phyloP scores from a whole-genome alignment of 2,797 vertebrate genomes.

The Mastacembelus armatus region DNA sequence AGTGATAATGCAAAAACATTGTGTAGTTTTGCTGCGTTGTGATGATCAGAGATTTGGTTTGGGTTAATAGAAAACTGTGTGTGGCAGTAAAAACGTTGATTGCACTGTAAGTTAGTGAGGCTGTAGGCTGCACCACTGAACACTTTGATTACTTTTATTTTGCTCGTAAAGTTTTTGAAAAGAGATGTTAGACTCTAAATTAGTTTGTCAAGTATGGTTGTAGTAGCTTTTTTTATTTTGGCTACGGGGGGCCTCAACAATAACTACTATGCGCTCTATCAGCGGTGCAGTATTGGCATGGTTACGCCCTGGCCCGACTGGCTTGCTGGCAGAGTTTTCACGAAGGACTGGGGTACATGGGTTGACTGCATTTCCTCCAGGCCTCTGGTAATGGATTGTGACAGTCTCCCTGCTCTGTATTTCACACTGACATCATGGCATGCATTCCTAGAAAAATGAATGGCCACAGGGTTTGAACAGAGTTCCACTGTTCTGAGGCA shows the following conservation, averaged over 20 bases:
- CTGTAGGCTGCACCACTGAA: neutral
- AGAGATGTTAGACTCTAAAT: slow-evolving; percentile 17
- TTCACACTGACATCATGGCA: slow-evolving; percentile 73
- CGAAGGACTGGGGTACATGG: slow-evolving; percentile 52
- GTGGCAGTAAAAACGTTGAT: neutral
- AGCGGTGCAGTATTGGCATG: slow-evolving; percentile 19
- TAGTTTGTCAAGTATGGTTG: slow-evolving; percentile 10
- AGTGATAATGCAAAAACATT: slow-evolving; percentile 7
- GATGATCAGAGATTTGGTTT: neutral
- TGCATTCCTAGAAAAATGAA: slow-evolving; percentile 70
- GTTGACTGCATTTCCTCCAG: slow-evolving; percentile 61
- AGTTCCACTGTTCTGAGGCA: slow-evolving; percentile 61
- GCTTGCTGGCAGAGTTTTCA: slow-evolving; percentile 45
- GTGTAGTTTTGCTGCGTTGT: neutral
- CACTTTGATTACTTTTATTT: neutral
- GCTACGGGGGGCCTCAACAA: neutral
- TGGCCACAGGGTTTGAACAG: slow-evolving; percentile 62
- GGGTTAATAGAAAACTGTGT: neutral
- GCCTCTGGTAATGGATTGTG: slow-evolving; percentile 74
- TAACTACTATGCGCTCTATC: slow-evolving; percentile 19
- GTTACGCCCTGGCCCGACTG: slow-evolving; percentile 20
- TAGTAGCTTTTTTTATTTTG: slow-evolving; percentile 17
- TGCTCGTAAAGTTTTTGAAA: neutral
- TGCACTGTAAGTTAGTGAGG: neutral
- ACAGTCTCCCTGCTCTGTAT: slow-evolving; percentile 71